phyloP scores from a whole-genome alignment of 2,888 invertebrate genomes.

The Caprella mutica region DNA sequence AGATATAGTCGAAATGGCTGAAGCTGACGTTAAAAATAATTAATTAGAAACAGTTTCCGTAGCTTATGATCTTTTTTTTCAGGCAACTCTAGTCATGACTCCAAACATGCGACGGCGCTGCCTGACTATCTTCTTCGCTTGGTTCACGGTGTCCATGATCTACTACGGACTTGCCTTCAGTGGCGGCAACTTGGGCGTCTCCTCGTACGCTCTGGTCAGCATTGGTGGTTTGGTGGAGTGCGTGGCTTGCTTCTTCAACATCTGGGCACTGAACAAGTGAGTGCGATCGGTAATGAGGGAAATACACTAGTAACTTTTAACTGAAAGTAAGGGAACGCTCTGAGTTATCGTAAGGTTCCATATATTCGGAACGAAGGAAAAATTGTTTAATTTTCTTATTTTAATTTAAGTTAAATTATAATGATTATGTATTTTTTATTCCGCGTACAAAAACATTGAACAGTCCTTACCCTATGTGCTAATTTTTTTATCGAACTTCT shows the following conservation, averaged over 20 bases:
- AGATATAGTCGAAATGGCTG: too few species aligned
- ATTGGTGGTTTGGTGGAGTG: constrained; percentile 53
- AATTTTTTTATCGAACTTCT: too few species aligned
- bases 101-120: constrained; percentile 59
- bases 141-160: constrained; percentile 73
- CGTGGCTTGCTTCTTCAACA: constrained; percentile 16
- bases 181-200: constrained; percentile 63
- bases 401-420: not conserved
- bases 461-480: too few species aligned
- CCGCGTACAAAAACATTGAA: too few species aligned
- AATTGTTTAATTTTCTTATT: constrained; percentile 44
- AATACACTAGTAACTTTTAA: constrained; percentile 13
- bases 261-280: constrained; percentile 20
- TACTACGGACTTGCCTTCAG: constrained; percentile 83
- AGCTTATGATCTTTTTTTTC: too few species aligned
- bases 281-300: not conserved
- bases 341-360: constrained; percentile 54
- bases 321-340: constrained; percentile 34
- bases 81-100: constrained; percentile 53
- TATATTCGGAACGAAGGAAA: constrained; percentile 63
- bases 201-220: constrained; percentile 74
- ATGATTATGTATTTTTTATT: not conserved
- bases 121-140: constrained; percentile 60
- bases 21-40: too few species aligned
- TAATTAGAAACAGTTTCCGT: not conserved